Evolutionary conservation across 2,113 vertebrate genomes (phyloP).

Genomic region (Saguinus midas): DNA sequence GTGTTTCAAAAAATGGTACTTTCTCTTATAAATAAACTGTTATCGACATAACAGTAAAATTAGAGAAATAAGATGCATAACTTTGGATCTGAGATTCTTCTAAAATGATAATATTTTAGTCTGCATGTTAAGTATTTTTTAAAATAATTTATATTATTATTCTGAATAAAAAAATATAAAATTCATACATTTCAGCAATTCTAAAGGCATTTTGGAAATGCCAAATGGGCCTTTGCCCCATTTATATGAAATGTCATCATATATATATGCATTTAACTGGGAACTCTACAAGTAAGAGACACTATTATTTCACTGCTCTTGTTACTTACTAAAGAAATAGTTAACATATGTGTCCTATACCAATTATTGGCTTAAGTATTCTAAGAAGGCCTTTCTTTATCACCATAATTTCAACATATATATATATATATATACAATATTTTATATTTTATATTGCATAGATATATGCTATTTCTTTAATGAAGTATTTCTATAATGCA

Average conservation of each 20-base stretch:
- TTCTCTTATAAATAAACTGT: not conserved
- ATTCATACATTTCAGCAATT: not conserved
- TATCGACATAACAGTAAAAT: not conserved
- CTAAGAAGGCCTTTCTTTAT: too few species aligned
- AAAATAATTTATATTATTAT: not conserved
- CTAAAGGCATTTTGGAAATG: not conserved
- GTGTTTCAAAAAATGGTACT: not conserved
- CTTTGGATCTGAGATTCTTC: not conserved
- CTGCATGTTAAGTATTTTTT: not conserved
- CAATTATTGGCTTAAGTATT: too few species aligned
- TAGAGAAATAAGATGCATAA: not conserved
- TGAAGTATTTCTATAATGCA: too few species aligned
- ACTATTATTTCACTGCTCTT: too few species aligned
- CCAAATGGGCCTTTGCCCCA: not conserved
- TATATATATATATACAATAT: too few species aligned
- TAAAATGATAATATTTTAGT: not conserved
- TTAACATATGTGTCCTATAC: too few species aligned
- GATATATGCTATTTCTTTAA: too few species aligned
- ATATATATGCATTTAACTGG: too few species aligned
- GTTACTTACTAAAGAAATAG: too few species aligned
- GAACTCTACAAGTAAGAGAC: too few species aligned
- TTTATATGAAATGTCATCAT: not conserved
- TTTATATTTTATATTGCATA: too few species aligned
- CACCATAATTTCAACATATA: too few species aligned
- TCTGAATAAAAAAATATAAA: not conserved